Percentiles rank a stretch among this genome's conserved stretches.
Conservation (phyloP, 2,113 vertebrate genomes). For the Brienomyrus longianalis region DNA sequence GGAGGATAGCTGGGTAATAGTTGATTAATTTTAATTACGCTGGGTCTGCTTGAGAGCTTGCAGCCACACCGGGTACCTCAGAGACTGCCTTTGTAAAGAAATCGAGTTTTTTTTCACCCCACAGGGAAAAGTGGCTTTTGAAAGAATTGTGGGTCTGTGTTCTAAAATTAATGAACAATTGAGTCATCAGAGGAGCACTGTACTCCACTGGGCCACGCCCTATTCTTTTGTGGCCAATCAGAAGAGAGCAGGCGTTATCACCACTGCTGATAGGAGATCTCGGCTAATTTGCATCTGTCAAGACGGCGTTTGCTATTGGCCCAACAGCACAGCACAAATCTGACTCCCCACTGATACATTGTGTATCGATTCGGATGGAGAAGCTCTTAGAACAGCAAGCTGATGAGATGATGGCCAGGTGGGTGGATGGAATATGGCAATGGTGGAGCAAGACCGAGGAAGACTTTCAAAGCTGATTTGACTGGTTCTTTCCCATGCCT, state of each 20-base stretch:
- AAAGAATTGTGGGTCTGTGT: not conserved
- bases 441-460: constrained; percentile 30
- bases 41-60: not conserved
- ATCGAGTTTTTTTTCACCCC: not conserved
- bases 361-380: constrained; percentile 45
- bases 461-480: not conserved
- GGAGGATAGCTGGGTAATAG: not conserved
- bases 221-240: not conserved
- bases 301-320: constrained; percentile 48
- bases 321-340: constrained; percentile 22
- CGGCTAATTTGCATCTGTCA: constrained; percentile 46
- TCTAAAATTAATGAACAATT: not conserved
- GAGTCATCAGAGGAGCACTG: not conserved
- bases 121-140: not conserved
- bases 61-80: not conserved
- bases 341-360: constrained; percentile 36
- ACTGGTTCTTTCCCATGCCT: not conserved
- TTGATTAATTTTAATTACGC: constrained; percentile 11
- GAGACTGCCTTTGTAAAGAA: not conserved
- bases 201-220: not conserved
- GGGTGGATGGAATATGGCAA: constrained; percentile 38
- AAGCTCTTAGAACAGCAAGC: constrained; percentile 26
- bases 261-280: constrained; percentile 25
- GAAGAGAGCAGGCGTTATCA: not conserved
- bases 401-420: constrained; percentile 26